Evolutionary conservation across 2,888 invertebrate genomes (phyloP), one percentile per base, ranked within the genome.

Genomic region (Cataglyphis altisquamis): DNA sequence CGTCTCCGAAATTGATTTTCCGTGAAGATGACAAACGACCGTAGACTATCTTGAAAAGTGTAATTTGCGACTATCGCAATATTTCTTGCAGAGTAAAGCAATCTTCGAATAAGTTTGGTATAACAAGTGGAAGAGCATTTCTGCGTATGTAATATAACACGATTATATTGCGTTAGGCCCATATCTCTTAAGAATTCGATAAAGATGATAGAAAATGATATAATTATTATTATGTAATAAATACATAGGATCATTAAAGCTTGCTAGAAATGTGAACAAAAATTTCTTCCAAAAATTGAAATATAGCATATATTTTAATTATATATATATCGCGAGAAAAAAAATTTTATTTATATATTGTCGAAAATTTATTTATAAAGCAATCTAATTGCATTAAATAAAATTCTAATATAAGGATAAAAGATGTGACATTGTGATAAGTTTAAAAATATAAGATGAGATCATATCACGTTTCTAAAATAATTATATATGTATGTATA

Each of bases 1-100:
- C 62, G n/a, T n/a, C 48, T 41, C 48, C 12, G 60, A 75, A 60
- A 77, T 82, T 60, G 73, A 78, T 78, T 64, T 73, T 73, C 80
- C 48, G 41, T 64, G 45, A 73, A 64, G 45, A 77, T 75, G 68
- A 63, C 83, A 73, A 67, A 67, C 39, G 55, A 25, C 67, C 64
- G 83, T 41, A 64, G 81, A 32, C 55, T 55, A 52, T 29, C 18
- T 36, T 55, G 75, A 39, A 39, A 77, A 67, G 36, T n/a, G 66
- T 39, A 67, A 67, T 77, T 67, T 63, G 52, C 48, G 48, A 67
- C n/a, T 21, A 25, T 64, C 45, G 64, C 48, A 21, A 75, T 75
- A 48, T 36, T 29, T 36, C 21, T 75, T 66, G 36, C 10, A 55
- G 41, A 1, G 39, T 55, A 68, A 68, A 57, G 29, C 18, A 18